Base-by-base conservation (phyloP, 1,140 invertebrate species). In the Drosophila arawakana region DNA sequence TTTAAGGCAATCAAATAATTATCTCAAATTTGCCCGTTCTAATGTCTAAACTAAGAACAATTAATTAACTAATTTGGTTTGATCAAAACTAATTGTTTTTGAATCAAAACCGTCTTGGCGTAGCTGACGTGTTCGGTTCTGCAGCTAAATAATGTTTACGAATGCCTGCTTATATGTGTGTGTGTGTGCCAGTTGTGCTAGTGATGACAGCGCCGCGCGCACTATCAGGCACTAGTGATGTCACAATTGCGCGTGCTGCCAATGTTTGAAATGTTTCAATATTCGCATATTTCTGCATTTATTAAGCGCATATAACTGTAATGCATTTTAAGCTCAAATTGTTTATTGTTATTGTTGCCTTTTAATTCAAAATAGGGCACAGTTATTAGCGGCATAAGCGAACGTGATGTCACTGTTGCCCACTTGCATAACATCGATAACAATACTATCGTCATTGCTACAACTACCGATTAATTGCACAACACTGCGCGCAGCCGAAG, bases 121-220 rank as follows among this genome's bases (percentile, higher is more conserved):
- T 89, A 84, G 84, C 84, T 89, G 84, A 89, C 84, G 84, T 89
- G 84, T 85, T 85, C 78, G 81, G 70, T 73, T 86, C 81, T 72
- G 43, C 68, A 66, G 74, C 74, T 67, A 41, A 63, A 58, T 21
- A 21, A 47, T 74, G 65, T 72, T 50, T 77, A 76, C 75, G 68
- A 67, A 60, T 76, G 72, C 69, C 47, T 55, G 59, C 41, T 15
- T 73, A 13, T 74, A 54, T 55, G 21, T 73, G 21, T 74, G 63
- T 55, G 25, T 5, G 25, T 30, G 25, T 30, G 25, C 25, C 25
- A 30, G 25, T 30, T 2, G 54, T 60, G 66, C 10, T 37, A 67
- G 63, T 43, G 65, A 69, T 73, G 71, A 61, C 57, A 73, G 54
- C 65, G 21, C 49, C 21, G 3, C 43, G 54, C 46, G 52, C 13